phyloP scores from a whole-genome alignment of 2,113 vertebrate species.

The Dunckerocampus dactyliophorus region DNA sequence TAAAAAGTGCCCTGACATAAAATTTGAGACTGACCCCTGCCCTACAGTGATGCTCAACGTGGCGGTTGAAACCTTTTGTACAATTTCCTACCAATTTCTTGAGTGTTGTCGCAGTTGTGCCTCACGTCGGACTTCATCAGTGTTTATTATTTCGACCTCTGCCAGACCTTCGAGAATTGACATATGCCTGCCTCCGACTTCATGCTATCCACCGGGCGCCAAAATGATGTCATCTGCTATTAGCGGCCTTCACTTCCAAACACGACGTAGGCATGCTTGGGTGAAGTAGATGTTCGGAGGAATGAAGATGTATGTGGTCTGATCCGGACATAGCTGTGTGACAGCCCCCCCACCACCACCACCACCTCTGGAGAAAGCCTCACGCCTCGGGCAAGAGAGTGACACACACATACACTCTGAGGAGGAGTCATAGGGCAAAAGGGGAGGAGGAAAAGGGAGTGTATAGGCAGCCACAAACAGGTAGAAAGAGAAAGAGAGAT shows the following conservation, averaged over 20 bases:
- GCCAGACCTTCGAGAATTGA: no score
- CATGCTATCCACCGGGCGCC: not conserved
- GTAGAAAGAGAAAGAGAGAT: slow-evolving; percentile 28
- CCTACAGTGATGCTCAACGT: no score
- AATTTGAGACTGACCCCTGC: no score
- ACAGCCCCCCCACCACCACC: slow-evolving; percentile 33
- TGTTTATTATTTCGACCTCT: no score
- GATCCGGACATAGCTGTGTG: slow-evolving; percentile 69
- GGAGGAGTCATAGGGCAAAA: slow-evolving; percentile 59
- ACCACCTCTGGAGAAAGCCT: slow-evolving; percentile 44
- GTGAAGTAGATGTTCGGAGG: slow-evolving; percentile 35
- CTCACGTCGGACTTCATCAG: no score
- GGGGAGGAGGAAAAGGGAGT: slow-evolving; percentile 53
- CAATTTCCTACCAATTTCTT: no score
- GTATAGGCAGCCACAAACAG: slow-evolving; percentile 38
- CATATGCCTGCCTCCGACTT: no score
- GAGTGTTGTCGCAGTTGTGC: no score
- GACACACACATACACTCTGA: slow-evolving; percentile 38
- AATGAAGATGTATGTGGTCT: slow-evolving; percentile 55
- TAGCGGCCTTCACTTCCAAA: not conserved
- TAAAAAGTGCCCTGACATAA: no score
- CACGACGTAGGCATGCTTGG: slow-evolving; percentile 25
- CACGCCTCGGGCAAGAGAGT: slow-evolving; percentile 38
- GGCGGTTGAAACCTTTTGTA: no score
- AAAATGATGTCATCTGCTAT: slow-evolving; percentile 22